A percentile compares a stretch with the other conserved stretches of the same genome.
phyloP scores from a whole-genome alignment of 2,113 vertebrate species.

The Saccopteryx bilineata region DNA sequence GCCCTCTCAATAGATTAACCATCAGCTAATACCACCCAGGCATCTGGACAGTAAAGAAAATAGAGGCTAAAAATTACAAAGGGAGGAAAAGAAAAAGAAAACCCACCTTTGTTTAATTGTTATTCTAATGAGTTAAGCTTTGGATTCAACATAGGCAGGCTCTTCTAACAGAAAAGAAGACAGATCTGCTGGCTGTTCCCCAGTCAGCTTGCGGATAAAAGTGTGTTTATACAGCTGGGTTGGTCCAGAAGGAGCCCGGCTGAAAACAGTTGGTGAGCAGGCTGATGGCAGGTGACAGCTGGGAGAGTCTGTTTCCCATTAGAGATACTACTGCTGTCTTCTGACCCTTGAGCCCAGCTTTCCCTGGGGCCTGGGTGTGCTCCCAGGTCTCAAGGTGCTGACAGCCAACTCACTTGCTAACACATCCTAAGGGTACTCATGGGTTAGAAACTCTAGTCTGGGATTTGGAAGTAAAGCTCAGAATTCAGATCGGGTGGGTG shows the following conservation, averaged over 20 bases:
- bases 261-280: slow-evolving; percentile 65
- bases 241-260: slow-evolving; percentile 41
- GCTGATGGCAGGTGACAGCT: slow-evolving; percentile 42
- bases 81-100: neutral
- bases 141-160: neutral
- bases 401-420: slow-evolving; percentile 68
- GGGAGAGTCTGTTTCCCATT: slow-evolving; percentile 71
- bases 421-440: neutral
- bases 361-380: neutral
- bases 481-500: neutral
- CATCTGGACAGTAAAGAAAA: slow-evolving; percentile 47
- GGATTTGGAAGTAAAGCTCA: slow-evolving; percentile 46
- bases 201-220: slow-evolving; percentile 59
- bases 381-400: slow-evolving; percentile 65
- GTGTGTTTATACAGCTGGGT: slow-evolving; percentile 80
- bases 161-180: slow-evolving; percentile 60
- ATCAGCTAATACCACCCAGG: neutral
- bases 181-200: neutral
- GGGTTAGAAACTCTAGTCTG: neutral
- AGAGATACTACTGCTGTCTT: slow-evolving; percentile 51
- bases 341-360: slow-evolving; percentile 27
- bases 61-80: slow-evolving; percentile 56
- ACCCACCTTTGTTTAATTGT: slow-evolving; percentile 64
- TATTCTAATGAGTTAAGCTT: slow-evolving; percentile 68
- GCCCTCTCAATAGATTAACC: slow-evolving; percentile 30